Conservation (phyloP, 2,113 vertebrate genomes). For the Cromileptes altivelis region DNA sequence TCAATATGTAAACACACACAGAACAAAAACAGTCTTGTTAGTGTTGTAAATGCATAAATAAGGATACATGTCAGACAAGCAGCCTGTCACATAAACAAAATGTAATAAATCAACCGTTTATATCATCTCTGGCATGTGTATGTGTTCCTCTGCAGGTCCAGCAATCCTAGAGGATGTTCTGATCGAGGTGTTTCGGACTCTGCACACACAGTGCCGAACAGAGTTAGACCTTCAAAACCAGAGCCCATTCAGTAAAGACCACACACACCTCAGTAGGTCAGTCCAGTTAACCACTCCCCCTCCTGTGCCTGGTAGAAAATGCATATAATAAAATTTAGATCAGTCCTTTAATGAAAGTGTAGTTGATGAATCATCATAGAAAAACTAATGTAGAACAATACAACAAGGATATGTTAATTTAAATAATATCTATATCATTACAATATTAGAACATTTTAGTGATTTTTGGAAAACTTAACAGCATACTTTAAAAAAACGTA, state of each 20-base stretch:
- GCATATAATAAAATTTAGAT: background rate
- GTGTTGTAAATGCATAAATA: background rate
- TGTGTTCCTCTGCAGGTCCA: constrained; percentile 86
- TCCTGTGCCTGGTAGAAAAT: background rate
- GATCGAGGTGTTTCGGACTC: constrained; percentile 96
- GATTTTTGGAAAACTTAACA: background rate
- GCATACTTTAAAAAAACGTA: no score
- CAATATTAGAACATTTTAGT: background rate
- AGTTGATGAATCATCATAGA: background rate
- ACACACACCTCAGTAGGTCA: constrained; percentile 96
- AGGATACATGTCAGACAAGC: background rate
- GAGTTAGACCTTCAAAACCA: constrained; percentile 95
- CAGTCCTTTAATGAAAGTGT: background rate
- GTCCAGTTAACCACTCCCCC: background rate
- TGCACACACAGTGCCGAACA: constrained; percentile 94
- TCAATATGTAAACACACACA: background rate
- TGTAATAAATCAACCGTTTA: background rate
- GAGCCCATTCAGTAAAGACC: constrained; percentile 95
- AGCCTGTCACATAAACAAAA: background rate
- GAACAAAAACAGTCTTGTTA: background rate
- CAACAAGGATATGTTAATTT: background rate
- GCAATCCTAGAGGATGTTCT: constrained; percentile 97
- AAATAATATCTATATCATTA: background rate
- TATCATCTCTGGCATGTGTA: background rate
- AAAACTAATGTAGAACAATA: background rate